Evolutionary conservation across 1,140 invertebrate species (phyloP), one percentile per base, ranked within the genome.

Genomic region (Brachionus calyciflorus): DNA sequence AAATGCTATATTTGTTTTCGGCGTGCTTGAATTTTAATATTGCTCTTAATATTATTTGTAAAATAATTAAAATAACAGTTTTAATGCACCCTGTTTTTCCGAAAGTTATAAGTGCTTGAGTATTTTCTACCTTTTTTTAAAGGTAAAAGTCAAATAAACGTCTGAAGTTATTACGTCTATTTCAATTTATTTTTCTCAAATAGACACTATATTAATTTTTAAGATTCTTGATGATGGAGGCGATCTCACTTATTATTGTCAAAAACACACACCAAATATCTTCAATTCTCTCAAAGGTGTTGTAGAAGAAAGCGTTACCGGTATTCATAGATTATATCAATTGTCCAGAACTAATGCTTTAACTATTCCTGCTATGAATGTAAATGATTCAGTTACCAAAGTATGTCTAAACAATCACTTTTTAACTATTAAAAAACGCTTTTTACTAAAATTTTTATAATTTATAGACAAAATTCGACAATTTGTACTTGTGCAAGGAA

Each of bases 291-390:
- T 98, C 78, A 95, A 95, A 89, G 92, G 94, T 77, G 96, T 98
- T 82, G 94, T 97, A 1, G 96, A 98, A 86, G 96, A 98, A 85
- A 96, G 93, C 82, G 93, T 96, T 14, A 98, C 96, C 0, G 95
- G 96, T 48, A 94, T 98, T 19, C 96, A 98, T 86, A 89, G 95
- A 79, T 87, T 98, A 17, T 98, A 98, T 84, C 94, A 98, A 85
- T 87, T 98, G 33, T 94, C 93, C 17, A 40, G 63, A 26, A 91
- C 92, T 26, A 91, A 92, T 65, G 96, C 96, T 86, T 86, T 98
- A 44, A 91, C 91, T 14, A 93, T 97, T n/a, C 95, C 95, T 1
- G 95, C 96, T 1, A 98, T 98, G 93, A 98, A 98, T 86, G 94
- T 98, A 33, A 98, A 98, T 83, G 95, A 98, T 86, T 96, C 93